Conservation (phyloP, 1,140 invertebrate genomes). For the Drosophila sechellia region DNA sequence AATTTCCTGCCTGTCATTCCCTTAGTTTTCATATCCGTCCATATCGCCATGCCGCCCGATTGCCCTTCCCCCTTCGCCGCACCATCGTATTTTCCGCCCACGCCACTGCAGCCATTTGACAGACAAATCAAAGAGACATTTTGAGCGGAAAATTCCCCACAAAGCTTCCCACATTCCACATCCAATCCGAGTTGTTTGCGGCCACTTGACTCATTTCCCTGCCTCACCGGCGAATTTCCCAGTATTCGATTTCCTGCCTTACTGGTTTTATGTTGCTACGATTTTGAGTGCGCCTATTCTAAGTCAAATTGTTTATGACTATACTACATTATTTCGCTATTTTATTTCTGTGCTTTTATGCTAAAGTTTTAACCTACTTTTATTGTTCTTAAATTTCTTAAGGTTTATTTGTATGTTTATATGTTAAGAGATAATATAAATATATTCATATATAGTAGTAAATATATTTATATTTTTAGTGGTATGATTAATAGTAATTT, state of each 20-base stretch:
- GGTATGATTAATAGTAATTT: no score
- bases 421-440: no score
- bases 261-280: background rate
- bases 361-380: no score
- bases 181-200: conserved; percentile 29
- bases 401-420: no score
- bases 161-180: conserved; percentile 33
- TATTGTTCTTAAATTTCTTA: no score
- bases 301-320: conserved; percentile 7
- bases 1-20: conserved; percentile 49
- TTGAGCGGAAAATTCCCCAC: conserved; percentile 43
- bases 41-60: background rate
- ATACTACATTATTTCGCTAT: background rate
- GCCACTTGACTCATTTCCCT: conserved; percentile 19
- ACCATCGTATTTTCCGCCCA: background rate
- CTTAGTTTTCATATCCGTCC: conserved; percentile 37
- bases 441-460: no score
- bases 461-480: no score
- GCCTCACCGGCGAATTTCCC: conserved; percentile 10
- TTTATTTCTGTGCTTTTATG: background rate
- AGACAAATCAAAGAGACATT: conserved; percentile 54
- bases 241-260: conserved; percentile 6
- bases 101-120: conserved; percentile 24
- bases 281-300: background rate
- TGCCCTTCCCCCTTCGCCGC: background rate